Evolutionary conservation across 2,888 invertebrate species (phyloP).

Genomic region (Antitype chi): DNA sequence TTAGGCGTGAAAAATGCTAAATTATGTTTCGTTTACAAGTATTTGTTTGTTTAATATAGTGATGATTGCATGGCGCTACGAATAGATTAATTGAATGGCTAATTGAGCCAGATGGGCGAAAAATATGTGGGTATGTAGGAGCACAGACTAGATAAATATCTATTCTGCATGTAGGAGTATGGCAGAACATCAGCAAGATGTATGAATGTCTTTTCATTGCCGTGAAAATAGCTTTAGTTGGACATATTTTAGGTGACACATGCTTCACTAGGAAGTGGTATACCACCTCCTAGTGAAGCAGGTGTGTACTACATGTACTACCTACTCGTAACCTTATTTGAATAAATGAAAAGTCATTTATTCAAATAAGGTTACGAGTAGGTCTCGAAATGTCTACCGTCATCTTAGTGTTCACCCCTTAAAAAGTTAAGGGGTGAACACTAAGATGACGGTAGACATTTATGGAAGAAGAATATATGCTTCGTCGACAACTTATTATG

Average conservation of each 20-base stretch:
- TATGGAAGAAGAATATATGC: too few species aligned
- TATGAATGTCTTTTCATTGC: background rate
- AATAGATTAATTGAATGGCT: constrained; percentile 57
- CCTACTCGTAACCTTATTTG: too few species aligned
- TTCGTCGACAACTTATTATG: background rate
- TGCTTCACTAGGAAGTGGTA: too few species aligned
- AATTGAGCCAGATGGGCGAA: constrained; percentile 51
- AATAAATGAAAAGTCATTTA: too few species aligned
- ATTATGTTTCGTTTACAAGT: background rate
- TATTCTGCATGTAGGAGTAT: background rate
- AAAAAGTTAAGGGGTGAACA: too few species aligned
- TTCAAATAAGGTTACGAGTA: too few species aligned
- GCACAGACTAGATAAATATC: too few species aligned
- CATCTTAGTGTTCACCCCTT: too few species aligned
- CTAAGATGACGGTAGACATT: too few species aligned
- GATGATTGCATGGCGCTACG: constrained; percentile 47
- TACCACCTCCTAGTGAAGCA: too few species aligned
- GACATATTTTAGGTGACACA: background rate
- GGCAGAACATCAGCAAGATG: background rate
- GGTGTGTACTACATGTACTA: too few species aligned
- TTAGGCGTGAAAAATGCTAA: constrained; percentile 17
- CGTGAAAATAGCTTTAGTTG: background rate
- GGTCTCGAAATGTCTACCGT: too few species aligned
- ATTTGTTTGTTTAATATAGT: constrained; percentile 45
- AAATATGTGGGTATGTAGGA: constrained; percentile 10